Evolutionary conservation across 2,797 vertebrate species (phyloP).

Genomic region (Molothrus aeneus): DNA sequence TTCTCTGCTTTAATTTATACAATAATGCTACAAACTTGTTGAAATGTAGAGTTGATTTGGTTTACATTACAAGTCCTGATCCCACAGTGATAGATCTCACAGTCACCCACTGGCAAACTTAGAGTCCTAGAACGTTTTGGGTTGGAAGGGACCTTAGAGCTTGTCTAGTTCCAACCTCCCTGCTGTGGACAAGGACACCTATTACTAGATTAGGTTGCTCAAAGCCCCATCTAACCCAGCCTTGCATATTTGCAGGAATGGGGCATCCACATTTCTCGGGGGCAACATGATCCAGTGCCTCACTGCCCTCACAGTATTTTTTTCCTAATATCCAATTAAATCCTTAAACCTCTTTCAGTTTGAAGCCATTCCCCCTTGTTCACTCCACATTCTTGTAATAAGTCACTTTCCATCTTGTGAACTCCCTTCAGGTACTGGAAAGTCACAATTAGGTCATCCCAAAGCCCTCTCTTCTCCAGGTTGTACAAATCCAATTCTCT

Average conservation of each 20-base stretch:
- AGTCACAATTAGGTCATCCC: not conserved
- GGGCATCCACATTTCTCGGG: not conserved
- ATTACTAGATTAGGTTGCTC: not conserved
- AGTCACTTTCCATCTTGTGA: not conserved
- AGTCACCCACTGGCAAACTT: not conserved
- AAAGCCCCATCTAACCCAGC: not conserved
- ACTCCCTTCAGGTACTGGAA: not conserved
- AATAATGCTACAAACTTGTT: not conserved
- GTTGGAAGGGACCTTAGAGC: not conserved
- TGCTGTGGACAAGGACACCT: not conserved
- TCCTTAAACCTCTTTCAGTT: not conserved
- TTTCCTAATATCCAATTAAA: not conserved
- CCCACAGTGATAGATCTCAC: not conserved
- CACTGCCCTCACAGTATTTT: not conserved
- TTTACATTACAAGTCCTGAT: not conserved
- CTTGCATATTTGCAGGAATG: not conserved
- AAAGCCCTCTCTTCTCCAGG: not conserved
- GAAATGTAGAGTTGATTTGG: not conserved
- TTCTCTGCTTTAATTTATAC: not conserved
- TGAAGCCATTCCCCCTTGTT: not conserved
- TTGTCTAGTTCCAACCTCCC: not conserved
- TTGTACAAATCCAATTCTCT: not conserved
- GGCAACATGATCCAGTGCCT: not conserved
- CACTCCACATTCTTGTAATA: not conserved
- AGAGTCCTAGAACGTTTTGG: not conserved